Conservation (phyloP, 2,797 vertebrate genomes). For the Microctenopoma stevenorrisi region DNA sequence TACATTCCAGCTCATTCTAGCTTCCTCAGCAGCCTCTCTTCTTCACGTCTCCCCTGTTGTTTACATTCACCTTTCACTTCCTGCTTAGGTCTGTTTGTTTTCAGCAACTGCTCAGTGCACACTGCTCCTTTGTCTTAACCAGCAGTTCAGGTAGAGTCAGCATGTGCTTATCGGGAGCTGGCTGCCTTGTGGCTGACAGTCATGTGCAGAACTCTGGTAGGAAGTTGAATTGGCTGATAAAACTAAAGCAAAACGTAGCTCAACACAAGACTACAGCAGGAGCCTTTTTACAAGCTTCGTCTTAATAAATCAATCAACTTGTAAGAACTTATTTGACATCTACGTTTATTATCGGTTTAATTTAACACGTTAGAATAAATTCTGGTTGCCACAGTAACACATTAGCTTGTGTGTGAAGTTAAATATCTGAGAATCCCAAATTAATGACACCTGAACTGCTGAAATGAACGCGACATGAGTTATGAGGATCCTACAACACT, state of each 20-base stretch:
- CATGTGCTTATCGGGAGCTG: conserved; percentile 18
- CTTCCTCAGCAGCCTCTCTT: neutral
- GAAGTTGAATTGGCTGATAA: neutral
- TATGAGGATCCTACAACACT: neutral
- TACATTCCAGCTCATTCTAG: neutral
- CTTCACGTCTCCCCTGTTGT: neutral
- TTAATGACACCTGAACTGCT: too few relatives aligned
- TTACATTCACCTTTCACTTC: conserved; percentile 23
- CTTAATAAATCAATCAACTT: too few relatives aligned
- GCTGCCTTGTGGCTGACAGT: neutral
- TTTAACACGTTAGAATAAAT: too few relatives aligned
- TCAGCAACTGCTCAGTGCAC: conserved; percentile 4
- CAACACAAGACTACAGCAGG: too few relatives aligned
- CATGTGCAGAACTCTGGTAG: too few relatives aligned
- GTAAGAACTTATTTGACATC: too few relatives aligned
- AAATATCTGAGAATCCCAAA: too few relatives aligned
- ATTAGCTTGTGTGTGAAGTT: too few relatives aligned
- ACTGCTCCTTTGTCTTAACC: conserved; percentile 25
- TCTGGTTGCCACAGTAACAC: too few relatives aligned
- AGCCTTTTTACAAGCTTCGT: too few relatives aligned
- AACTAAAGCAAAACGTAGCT: neutral
- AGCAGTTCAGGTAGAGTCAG: conserved; percentile 54
- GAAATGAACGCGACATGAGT: too few relatives aligned
- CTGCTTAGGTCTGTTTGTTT: conserved; percentile 26
- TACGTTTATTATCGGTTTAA: too few relatives aligned